Evolutionary conservation across 1,140 invertebrate genomes (phyloP).

Genomic region (Sinonovacula constricta): DNA sequence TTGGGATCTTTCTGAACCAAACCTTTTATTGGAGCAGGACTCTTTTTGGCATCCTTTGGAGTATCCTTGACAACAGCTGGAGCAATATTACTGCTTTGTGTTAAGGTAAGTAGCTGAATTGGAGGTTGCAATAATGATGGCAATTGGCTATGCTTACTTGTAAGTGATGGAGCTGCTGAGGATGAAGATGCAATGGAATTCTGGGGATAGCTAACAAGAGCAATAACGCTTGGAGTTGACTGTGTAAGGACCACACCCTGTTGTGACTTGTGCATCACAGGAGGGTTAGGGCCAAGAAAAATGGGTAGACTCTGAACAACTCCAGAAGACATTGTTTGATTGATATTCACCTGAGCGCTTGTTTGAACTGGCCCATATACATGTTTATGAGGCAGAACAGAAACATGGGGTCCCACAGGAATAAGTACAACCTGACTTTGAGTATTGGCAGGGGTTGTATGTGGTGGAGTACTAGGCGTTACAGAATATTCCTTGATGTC

Average conservation of each 20-base stretch:
- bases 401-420: not conserved
- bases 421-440: not conserved
- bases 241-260: no score
- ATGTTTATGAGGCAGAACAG: not conserved
- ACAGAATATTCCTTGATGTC: not conserved
- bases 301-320: not conserved
- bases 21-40: not conserved
- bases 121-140: not conserved
- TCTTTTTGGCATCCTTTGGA: not conserved
- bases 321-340: not conserved
- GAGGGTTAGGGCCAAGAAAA: slow-evolving; percentile 6
- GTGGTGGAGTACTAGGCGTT: not conserved
- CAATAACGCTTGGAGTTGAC: not conserved
- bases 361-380: not conserved
- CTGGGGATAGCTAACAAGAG: not conserved
- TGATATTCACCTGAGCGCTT: not conserved
- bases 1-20: not conserved
- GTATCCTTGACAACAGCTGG: no score
- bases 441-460: not conserved
- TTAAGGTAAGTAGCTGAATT: not conserved
- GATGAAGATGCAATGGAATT: not conserved
- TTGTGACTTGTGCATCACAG: no score
- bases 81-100: not conserved
- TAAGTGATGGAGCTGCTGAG: not conserved
- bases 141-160: not conserved